Conservation (phyloP, 2,888 invertebrate genomes). For the Argyresthia goedartella region DNA sequence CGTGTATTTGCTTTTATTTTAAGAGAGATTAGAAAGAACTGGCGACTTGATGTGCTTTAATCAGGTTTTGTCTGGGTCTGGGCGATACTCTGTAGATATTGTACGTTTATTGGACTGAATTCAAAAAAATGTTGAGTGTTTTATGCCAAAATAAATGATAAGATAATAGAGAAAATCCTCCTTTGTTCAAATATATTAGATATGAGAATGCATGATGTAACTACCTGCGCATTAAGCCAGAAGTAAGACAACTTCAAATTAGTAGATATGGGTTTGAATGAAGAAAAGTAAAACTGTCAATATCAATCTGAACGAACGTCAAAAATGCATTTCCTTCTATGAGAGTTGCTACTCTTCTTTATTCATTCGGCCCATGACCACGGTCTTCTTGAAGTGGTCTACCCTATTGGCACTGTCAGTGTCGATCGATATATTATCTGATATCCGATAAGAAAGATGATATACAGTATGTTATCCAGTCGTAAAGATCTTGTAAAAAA, state of each 20-base stretch:
- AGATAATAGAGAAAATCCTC: neutral
- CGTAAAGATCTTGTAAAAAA: no score
- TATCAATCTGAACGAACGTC: no score
- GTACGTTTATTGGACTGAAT: neutral
- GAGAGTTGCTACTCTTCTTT: no score
- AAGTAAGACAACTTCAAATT: constrained; percentile 3
- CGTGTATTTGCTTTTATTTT: neutral
- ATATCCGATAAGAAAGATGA: no score
- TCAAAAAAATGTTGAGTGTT: neutral
- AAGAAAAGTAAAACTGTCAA: no score
- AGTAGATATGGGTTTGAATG: constrained; percentile 1
- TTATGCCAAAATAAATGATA: neutral
- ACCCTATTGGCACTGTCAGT: constrained; percentile 1
- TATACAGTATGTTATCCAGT: no score
- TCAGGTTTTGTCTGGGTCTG: neutral
- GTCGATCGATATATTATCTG: neutral
- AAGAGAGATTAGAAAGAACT: neutral
- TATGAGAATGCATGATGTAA: neutral
- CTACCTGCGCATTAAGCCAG: neutral
- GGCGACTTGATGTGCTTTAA: neutral
- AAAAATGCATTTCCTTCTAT: no score
- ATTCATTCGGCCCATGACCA: no score
- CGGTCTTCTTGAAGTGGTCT: neutral
- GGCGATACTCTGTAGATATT: neutral
- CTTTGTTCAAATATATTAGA: neutral